Conservation (phyloP, 1,140 invertebrate genomes). For the Dermatophagoides farinae region DNA sequence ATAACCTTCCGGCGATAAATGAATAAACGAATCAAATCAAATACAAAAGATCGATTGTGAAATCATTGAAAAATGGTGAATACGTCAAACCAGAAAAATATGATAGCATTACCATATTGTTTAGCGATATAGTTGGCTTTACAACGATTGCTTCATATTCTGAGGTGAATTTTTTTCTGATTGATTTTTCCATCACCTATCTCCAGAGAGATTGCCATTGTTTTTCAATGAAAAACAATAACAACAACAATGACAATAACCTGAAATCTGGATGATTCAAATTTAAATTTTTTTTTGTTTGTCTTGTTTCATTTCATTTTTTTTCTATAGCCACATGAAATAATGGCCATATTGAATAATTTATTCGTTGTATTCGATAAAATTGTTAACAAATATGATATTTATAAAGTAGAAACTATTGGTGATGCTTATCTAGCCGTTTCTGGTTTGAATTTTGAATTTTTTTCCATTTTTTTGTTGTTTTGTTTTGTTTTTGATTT, state of each 20-base stretch:
- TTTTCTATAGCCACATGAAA: neutral
- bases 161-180: constrained; percentile 30
- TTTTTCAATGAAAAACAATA: no score
- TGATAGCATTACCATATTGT: constrained; percentile 26
- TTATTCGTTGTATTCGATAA: constrained; percentile 42
- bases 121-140: constrained; percentile 82
- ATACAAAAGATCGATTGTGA: neutral
- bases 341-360: neutral
- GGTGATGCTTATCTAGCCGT: constrained; percentile 84
- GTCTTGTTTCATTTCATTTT: neutral
- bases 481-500: no score
- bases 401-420: constrained; percentile 87
- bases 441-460: constrained; percentile 29
- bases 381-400: constrained; percentile 73
- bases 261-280: constrained; percentile 11
- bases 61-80: constrained; percentile 41
- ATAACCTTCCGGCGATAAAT: no score
- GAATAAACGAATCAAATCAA: neutral
- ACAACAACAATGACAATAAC: no score
- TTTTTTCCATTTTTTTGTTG: neutral
- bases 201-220: no score
- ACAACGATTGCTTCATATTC: constrained; percentile 82
- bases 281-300: neutral
- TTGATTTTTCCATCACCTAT: no score
- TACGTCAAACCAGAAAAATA: constrained; percentile 39